Conservation (phyloP, 2,113 vertebrate species). For the Astatoreochromis straeleni region DNA sequence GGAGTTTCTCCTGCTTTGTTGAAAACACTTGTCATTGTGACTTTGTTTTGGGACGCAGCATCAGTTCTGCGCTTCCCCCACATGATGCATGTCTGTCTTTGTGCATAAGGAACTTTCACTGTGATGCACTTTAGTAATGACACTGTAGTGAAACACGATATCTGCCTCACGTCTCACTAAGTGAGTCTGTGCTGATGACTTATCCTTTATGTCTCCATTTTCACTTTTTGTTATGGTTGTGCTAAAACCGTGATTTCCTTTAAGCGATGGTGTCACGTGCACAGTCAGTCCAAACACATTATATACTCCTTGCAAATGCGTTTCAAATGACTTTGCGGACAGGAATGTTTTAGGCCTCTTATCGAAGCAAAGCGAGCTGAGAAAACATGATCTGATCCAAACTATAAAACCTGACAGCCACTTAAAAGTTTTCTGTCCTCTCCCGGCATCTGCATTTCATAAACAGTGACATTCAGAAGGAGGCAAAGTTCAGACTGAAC, state of each 20-base stretch:
- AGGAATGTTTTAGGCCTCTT: not conserved
- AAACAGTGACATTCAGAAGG: not conserved
- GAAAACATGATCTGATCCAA: not conserved
- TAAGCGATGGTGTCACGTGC: fast-evolving
- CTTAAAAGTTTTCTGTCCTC: not conserved
- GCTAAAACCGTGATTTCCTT: not conserved
- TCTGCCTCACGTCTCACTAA: not conserved
- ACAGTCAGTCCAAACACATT: not conserved
- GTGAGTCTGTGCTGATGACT: not conserved
- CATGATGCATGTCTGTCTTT: not conserved
- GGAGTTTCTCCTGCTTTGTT: not conserved
- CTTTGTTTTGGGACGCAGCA: not conserved
- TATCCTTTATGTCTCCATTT: not conserved
- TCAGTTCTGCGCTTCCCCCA: not conserved
- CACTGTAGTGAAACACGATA: not conserved
- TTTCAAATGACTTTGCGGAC: not conserved
- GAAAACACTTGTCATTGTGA: fast-evolving
- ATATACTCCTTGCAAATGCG: not conserved
- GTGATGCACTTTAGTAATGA: not conserved
- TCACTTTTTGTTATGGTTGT: not conserved
- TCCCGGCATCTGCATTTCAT: not conserved
- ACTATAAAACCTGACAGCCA: not conserved
- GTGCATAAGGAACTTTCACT: not conserved
- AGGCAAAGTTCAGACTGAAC: not conserved
- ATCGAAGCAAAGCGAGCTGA: not conserved